Conservation (phyloP, 2,113 vertebrate genomes). For the Thunnus thynnus region DNA sequence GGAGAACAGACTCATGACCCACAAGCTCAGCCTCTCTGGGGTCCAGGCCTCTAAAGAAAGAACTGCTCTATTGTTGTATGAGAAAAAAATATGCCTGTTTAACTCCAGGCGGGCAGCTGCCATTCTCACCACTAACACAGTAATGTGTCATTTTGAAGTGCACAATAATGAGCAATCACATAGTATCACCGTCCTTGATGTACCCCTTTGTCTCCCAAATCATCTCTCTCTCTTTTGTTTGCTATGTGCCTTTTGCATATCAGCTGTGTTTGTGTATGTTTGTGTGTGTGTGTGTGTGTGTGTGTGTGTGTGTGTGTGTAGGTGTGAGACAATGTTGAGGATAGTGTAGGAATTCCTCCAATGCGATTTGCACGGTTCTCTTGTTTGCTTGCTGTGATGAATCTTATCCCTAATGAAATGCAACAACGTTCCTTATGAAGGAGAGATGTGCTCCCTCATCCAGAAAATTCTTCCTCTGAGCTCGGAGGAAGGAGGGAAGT, state of each 20-base stretch:
- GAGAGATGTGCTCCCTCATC: slow-evolving; percentile 79
- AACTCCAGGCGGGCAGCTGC: slow-evolving; percentile 46
- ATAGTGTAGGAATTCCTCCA: slow-evolving; percentile 64
- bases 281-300: slow-evolving; percentile 4
- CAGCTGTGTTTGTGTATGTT: slow-evolving; percentile 45
- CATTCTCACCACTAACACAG: slow-evolving; percentile 49
- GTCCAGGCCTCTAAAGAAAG: slow-evolving; percentile 24
- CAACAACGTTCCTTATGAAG: slow-evolving; percentile 79
- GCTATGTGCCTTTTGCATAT: slow-evolving; percentile 62
- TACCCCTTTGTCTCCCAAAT: slow-evolving; percentile 69
- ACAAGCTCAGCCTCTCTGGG: slow-evolving; percentile 28
- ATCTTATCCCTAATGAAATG: slow-evolving; percentile 85
- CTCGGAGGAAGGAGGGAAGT: slow-evolving; percentile 49
- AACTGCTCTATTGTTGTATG: slow-evolving; percentile 30
- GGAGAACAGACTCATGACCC: slow-evolving; percentile 20
- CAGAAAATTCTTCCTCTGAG: slow-evolving; percentile 75
- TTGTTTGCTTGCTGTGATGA: slow-evolving; percentile 81
- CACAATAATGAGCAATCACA: slow-evolving; percentile 75
- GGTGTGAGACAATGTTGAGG: slow-evolving; percentile 24
- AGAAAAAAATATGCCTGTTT: slow-evolving; percentile 36
- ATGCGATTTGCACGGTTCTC: slow-evolving; percentile 77
- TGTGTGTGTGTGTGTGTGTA: slow-evolving; percentile 4
- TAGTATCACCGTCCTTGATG: slow-evolving; percentile 64
- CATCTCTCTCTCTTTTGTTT: slow-evolving; percentile 68
- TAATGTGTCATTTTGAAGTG: slow-evolving; percentile 72